Conservation (phyloP, 2,888 invertebrate genomes). For the Emesis furor region DNA sequence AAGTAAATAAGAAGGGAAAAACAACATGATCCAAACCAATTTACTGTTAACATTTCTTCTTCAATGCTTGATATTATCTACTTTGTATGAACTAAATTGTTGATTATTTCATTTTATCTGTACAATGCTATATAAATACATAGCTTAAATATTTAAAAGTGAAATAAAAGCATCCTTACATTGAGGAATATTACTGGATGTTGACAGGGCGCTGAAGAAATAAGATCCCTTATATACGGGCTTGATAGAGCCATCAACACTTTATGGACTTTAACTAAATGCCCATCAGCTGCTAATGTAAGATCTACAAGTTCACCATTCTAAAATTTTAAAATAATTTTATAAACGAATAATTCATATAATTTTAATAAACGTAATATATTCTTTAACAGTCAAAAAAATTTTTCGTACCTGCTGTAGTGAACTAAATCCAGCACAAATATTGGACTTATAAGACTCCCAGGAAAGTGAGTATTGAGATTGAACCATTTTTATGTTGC, state of each 20-base stretch:
- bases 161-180: conserved; percentile 80
- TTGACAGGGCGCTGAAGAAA: conserved; percentile 86
- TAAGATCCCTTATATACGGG: conserved; percentile 87
- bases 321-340: conserved; percentile 76
- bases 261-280: conserved; percentile 86
- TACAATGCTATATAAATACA: not conserved
- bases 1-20: no score
- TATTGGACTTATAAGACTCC: conserved; percentile 86
- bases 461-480: conserved; percentile 86
- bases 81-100: no score
- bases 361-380: not conserved
- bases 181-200: conserved; percentile 89
- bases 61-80: no score
- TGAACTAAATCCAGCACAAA: conserved; percentile 86
- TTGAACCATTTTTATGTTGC: conserved; percentile 80
- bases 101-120: not conserved
- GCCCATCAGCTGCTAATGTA: conserved; percentile 89
- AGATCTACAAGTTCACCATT: conserved; percentile 90
- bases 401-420: conserved; percentile 85
- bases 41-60: no score
- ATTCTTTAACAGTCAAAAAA: not conserved
- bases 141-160: conserved; percentile 3
- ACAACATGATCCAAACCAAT: no score
- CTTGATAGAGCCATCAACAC: conserved; percentile 86
- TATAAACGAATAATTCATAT: not conserved